A percentile compares a stretch with the other conserved stretches of the same genome.
Conservation (phyloP, 2,113 vertebrate species). For the Rhynchomys soricoides region DNA sequence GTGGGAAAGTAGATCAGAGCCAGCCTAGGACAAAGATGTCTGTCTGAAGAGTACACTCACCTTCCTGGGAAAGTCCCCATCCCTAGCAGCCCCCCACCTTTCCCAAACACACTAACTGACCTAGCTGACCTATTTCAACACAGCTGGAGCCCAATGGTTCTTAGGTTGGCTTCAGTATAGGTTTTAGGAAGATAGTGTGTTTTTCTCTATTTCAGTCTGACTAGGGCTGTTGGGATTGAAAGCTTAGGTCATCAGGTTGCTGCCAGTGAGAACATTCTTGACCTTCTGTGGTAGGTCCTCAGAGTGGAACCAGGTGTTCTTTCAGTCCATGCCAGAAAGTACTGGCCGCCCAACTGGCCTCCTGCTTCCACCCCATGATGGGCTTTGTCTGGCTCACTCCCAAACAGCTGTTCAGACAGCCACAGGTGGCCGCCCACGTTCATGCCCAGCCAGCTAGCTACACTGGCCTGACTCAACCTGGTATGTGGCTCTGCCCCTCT, state of each 20-base stretch:
- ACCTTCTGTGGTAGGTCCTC: slow-evolving; percentile 79
- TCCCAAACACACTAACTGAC: slow-evolving; percentile 5
- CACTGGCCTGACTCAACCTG: slow-evolving; percentile 46
- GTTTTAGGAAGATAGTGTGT: slow-evolving; percentile 29
- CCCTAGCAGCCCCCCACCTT: not conserved
- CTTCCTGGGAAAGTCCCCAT: not conserved
- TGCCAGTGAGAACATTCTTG: slow-evolving; percentile 68
- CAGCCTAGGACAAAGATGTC: not conserved
- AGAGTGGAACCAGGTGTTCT: slow-evolving; percentile 77
- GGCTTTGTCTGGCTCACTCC: slow-evolving; percentile 65
- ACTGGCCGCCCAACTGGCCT: slow-evolving; percentile 64
- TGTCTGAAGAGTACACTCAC: not conserved
- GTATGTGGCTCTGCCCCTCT: slow-evolving; percentile 17
- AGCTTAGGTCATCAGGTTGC: slow-evolving; percentile 49
- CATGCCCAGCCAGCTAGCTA: slow-evolving; percentile 72
- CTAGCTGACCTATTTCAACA: slow-evolving; percentile 35
- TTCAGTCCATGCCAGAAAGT: slow-evolving; percentile 78
- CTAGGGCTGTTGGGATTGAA: slow-evolving; percentile 8
- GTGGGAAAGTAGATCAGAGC: not conserved
- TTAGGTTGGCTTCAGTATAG: not conserved
- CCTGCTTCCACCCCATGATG: slow-evolving; percentile 53
- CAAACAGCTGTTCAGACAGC: slow-evolving; percentile 76
- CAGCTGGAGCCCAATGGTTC: slow-evolving; percentile 5
- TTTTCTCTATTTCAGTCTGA: slow-evolving; percentile 52
- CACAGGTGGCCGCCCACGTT: slow-evolving; percentile 69